These are phyloP conservation scores for Esox niger DNA, from an alignment of 2,113 vertebrate species.

Conservation along the genomic window DNA sequence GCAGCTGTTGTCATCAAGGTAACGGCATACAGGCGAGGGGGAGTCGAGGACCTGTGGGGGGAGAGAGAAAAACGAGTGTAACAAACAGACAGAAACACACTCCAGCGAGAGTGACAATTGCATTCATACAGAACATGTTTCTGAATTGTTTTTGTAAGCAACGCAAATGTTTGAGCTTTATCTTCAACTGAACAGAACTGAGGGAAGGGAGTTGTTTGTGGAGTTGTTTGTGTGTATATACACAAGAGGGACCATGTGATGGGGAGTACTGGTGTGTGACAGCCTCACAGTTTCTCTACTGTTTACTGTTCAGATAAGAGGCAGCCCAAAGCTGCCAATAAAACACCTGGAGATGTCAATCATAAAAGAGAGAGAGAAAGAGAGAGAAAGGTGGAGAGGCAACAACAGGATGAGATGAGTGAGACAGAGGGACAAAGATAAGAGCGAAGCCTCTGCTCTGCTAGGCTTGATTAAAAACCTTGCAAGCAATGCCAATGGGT, in stretches of 20 bases:
- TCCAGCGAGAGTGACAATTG: background rate
- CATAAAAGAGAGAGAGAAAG: constrained; percentile 12
- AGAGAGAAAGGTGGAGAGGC: background rate
- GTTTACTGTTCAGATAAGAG: constrained; percentile 28
- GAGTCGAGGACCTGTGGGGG: constrained; percentile 78
- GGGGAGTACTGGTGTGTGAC: constrained; percentile 21
- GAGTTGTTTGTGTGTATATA: background rate
- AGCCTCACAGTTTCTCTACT: constrained; percentile 27
- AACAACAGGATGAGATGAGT: background rate
- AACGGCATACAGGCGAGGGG: constrained; percentile 76
- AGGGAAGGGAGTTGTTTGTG: background rate
- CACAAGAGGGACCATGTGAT: background rate
- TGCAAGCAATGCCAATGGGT: background rate
- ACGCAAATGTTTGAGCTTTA: constrained; percentile 1
- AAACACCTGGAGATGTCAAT: constrained; percentile 51
- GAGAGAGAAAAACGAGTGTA: background rate
- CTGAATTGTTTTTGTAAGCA: background rate
- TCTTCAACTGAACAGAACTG: background rate
- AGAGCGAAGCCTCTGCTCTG: background rate
- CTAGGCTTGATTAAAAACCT: background rate
- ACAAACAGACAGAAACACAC: background rate
- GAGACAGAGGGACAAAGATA: background rate
- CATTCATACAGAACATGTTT: background rate
- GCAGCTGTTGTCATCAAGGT: constrained; percentile 91
- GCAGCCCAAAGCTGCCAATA: constrained; percentile 30